A percentile compares a stretch with the other conserved stretches of the same genome.
Conservation (phyloP, 2,797 vertebrate genomes). For the Threskiornis aethiopicus region DNA sequence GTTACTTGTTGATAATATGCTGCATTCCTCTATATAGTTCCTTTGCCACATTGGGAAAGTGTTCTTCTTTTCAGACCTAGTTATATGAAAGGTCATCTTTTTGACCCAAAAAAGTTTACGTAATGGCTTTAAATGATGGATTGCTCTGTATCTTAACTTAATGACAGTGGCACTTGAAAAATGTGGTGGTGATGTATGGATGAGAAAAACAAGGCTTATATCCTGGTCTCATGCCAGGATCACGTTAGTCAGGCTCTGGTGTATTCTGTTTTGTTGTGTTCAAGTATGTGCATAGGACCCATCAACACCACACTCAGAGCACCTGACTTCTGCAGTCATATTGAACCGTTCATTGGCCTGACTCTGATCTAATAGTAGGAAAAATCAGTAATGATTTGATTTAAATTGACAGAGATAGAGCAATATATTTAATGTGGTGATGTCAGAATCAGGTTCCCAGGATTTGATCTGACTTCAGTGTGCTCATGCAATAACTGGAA, state of each 20-base stretch:
- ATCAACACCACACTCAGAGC: neutral
- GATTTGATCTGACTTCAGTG: neutral
- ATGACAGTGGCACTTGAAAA: conserved; percentile 45
- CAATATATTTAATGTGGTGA: neutral
- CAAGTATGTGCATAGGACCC: neutral
- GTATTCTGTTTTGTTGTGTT: neutral
- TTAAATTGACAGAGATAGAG: neutral
- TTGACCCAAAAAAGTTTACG: neutral
- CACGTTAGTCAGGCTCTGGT: neutral
- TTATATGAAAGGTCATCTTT: neutral
- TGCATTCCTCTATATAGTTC: neutral
- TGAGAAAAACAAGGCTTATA: conserved; percentile 27
- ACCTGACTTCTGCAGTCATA: neutral
- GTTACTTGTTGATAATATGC: neutral
- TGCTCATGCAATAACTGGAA: neutral
- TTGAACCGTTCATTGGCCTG: neutral
- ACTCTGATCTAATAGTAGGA: neutral
- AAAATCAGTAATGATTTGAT: neutral
- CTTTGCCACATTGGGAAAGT: neutral
- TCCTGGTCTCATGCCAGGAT: conserved; percentile 12
- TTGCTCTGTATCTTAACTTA: conserved; percentile 24
- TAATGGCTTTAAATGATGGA: neutral
- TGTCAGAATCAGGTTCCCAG: neutral
- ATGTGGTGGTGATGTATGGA: conserved; percentile 13
- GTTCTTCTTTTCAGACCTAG: neutral